These are phyloP conservation scores for Bujurquina vittata DNA, from an alignment of 2,113 vertebrate genomes.

Conservation along the genomic window DNA sequence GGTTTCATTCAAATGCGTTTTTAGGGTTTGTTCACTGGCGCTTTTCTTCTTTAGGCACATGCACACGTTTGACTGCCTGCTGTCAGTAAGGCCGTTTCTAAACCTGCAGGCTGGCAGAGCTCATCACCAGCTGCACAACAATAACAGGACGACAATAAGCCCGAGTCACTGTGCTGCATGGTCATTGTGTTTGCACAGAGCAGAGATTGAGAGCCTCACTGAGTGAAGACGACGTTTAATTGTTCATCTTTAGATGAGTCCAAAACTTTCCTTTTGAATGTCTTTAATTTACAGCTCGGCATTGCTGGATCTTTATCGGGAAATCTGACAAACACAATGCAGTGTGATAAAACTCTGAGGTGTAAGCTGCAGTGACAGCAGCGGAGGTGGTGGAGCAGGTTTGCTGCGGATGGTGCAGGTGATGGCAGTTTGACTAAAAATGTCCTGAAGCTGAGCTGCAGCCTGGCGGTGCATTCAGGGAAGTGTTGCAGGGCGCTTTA, in stretches of 20 bases:
- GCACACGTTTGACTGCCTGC: background rate
- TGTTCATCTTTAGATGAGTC: background rate
- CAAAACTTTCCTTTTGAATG: rapidly evolving
- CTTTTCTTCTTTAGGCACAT: background rate
- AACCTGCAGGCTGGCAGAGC: background rate
- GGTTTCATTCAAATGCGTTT: background rate
- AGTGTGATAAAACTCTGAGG: background rate
- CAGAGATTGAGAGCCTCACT: background rate
- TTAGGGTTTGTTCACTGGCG: background rate
- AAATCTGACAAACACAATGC: background rate
- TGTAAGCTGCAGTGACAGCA: background rate
- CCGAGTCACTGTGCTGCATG: background rate
- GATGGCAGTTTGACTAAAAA: background rate
- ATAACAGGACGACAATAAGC: background rate
- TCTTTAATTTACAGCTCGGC: background rate
- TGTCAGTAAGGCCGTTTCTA: background rate
- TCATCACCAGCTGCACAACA: background rate
- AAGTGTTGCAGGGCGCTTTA: background rate
- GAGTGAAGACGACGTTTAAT: background rate
- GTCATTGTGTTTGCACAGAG: background rate
- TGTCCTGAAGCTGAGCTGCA: background rate
- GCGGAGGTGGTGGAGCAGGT: background rate
- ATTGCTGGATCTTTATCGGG: background rate
- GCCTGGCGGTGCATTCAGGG: background rate
- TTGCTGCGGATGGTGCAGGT: rapidly evolving